Conservation (phyloP, 2,888 invertebrate genomes). For the Apoda limacodes region DNA sequence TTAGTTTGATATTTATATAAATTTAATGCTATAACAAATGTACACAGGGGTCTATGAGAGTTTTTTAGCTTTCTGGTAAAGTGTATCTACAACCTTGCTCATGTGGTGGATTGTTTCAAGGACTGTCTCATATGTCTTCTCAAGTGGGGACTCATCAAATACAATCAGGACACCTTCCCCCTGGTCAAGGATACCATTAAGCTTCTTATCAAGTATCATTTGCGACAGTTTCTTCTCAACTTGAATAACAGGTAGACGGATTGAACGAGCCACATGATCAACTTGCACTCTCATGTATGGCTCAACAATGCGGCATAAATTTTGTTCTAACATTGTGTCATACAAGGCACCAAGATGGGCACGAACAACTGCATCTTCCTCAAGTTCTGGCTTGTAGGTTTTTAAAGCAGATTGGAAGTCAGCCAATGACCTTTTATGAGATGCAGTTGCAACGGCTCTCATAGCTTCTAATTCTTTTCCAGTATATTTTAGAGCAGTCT, state of each 20-base stretch:
- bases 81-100: slow-evolving; percentile 99
- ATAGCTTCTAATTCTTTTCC: slow-evolving; percentile 97
- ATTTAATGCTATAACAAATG: slow-evolving; percentile 59
- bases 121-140: slow-evolving; percentile 97
- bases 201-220: slow-evolving; percentile 99
- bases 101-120: slow-evolving; percentile 98
- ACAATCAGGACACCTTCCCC: slow-evolving; percentile 98
- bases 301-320: slow-evolving; percentile 97
- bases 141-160: slow-evolving; percentile 93
- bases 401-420: slow-evolving; percentile 94
- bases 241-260: slow-evolving; percentile 87
- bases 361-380: slow-evolving; percentile 96
- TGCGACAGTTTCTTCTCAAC: slow-evolving; percentile 99
- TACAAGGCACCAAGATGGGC: slow-evolving; percentile 97
- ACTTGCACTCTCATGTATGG: slow-evolving; percentile 98
- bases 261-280: slow-evolving; percentile 90
- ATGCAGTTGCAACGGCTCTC: slow-evolving; percentile 96
- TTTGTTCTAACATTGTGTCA: slow-evolving; percentile 99
- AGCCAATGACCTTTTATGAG: slow-evolving; percentile 95
- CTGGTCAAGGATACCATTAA: slow-evolving; percentile 97
- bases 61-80: slow-evolving; percentile 99
- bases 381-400: slow-evolving; percentile 88
- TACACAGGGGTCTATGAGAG: slow-evolving; percentile 77
- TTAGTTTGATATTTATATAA: slow-evolving; percentile 60
- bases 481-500: slow-evolving; percentile 95